Evolutionary conservation across 2,888 invertebrate species (phyloP).

Genomic region (Empis stercorea): DNA sequence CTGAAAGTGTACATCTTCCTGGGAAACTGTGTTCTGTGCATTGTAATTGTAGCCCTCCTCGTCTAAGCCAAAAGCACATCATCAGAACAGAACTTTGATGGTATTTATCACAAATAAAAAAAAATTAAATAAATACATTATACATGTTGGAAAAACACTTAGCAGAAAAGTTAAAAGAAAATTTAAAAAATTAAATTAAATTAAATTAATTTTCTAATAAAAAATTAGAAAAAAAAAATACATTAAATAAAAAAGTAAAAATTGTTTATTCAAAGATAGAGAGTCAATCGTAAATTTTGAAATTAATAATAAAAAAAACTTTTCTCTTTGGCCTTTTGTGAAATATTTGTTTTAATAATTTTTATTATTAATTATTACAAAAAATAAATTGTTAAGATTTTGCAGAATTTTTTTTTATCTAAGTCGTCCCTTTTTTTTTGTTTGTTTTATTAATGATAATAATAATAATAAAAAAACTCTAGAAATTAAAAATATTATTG

Average conservation of each 20-base stretch:
- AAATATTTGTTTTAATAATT: neutral
- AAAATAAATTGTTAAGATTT: no score
- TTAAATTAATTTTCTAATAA: neutral
- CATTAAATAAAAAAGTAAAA: neutral
- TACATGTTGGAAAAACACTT: slow-evolving; percentile 4
- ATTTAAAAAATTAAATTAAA: slow-evolving; percentile 6
- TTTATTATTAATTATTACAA: no score
- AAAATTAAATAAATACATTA: slow-evolving; percentile 8
- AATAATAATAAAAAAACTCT: no score
- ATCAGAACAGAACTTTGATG: slow-evolving; percentile 15
- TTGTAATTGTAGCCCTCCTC: slow-evolving; percentile 12
- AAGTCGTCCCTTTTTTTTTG: no score
- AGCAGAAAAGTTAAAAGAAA: slow-evolving; percentile 5
- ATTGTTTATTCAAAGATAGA: neutral
- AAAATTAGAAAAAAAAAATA: neutral
- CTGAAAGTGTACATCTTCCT: slow-evolving; percentile 2
- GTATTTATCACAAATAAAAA: slow-evolving; percentile 20
- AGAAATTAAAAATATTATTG: no score
- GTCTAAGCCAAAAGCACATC: neutral
- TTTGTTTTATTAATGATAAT: no score
- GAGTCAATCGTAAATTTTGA: slow-evolving; percentile 1
- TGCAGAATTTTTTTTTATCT: no score
- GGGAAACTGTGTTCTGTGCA: slow-evolving; percentile 4
- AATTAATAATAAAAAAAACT: neutral
- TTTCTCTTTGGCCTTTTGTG: no score